A percentile compares a stretch with the other conserved stretches of the same genome.
These are phyloP conservation scores for Vicugna pacos DNA, from an alignment of 2,113 vertebrate genomes.

Conservation along the genomic window DNA sequence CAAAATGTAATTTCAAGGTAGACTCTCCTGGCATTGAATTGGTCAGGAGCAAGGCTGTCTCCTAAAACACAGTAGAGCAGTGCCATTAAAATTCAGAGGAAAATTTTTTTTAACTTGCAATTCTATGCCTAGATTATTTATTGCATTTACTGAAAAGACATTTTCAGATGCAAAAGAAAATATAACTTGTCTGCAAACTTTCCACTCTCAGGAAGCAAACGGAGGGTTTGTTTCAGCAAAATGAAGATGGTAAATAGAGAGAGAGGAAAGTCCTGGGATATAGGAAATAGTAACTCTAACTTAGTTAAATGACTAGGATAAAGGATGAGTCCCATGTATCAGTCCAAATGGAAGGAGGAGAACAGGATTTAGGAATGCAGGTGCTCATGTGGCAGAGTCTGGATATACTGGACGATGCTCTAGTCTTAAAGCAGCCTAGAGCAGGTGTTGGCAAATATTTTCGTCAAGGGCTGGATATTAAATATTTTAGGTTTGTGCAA, in stretches of 20 bases:
- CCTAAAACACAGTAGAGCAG: not conserved
- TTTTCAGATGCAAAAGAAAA: slow-evolving; percentile 29
- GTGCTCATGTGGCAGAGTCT: not conserved
- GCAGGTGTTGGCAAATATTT: not conserved
- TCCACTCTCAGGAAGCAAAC: not conserved
- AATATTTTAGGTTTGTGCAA: not conserved
- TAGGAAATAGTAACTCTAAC: not conserved
- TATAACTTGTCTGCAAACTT: not conserved
- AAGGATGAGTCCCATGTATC: not conserved
- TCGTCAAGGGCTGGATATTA: not conserved
- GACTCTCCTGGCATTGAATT: not conserved
- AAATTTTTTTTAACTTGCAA: not conserved
- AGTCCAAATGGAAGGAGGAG: not conserved
- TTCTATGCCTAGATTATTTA: not conserved
- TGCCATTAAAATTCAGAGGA: not conserved
- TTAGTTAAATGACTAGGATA: not conserved
- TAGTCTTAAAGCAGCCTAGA: not conserved
- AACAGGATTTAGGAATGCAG: not conserved
- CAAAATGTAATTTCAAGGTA: not conserved
- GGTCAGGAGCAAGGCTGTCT: not conserved
- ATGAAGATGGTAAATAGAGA: not conserved
- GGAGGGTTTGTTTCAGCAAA: not conserved
- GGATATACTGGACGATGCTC: not conserved
- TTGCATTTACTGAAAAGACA: not conserved
- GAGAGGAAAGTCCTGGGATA: not conserved